A percentile compares a stretch with the other conserved stretches of the same genome.
Conservation (phyloP, 2,888 invertebrate species). For the Pocota personata region DNA sequence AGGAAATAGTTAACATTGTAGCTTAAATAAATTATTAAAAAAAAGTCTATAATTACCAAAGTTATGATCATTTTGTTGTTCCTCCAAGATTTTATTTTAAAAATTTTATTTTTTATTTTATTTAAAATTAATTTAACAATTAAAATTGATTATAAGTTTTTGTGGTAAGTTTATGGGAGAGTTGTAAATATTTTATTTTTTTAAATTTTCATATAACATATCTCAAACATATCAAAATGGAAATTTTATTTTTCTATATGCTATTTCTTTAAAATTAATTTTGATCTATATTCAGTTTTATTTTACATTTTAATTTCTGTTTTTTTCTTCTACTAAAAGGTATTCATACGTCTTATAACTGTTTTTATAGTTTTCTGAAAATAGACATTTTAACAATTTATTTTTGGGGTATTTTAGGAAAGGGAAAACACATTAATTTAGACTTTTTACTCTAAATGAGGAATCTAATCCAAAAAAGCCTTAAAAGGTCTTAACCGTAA, state of each 20-base stretch:
- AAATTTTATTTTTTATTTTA: background rate
- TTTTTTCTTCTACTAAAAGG: too few species aligned
- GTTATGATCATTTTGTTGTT: constrained; percentile 38
- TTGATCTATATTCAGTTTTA: background rate
- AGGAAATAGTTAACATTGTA: constrained; percentile 75
- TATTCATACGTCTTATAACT: too few species aligned
- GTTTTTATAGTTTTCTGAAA: too few species aligned
- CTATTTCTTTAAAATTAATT: background rate
- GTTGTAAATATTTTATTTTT: background rate
- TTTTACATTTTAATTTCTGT: background rate
- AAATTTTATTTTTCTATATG: constrained; percentile 37
- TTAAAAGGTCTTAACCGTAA: too few species aligned
- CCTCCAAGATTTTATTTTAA: constrained; percentile 27
- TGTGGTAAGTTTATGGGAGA: constrained; percentile 31
- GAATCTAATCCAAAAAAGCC: too few species aligned
- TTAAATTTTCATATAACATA: constrained; percentile 56
- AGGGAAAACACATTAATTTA: too few species aligned
- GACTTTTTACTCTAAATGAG: too few species aligned
- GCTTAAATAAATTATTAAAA: constrained; percentile 61
- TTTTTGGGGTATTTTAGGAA: too few species aligned
- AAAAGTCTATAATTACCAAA: constrained; percentile 35
- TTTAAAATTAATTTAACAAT: background rate
- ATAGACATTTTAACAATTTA: too few species aligned
- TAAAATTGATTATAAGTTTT: constrained; percentile 10
- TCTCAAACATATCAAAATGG: constrained; percentile 68